phyloP scores from a whole-genome alignment of 2,797 vertebrate species.

The Ctenopoma kingsleyae region DNA sequence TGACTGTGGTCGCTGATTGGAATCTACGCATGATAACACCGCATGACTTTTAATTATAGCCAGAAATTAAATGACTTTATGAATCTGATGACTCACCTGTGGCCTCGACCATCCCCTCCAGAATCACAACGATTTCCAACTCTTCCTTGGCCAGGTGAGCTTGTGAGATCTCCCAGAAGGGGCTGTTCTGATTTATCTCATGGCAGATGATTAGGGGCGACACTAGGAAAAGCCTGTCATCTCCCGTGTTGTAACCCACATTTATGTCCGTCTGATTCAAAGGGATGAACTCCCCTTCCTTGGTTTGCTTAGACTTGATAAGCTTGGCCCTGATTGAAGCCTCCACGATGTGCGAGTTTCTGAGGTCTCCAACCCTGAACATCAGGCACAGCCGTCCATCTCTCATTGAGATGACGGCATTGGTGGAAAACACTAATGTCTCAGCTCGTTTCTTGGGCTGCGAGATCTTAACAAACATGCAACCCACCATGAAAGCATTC shows the following conservation, averaged over 20 bases:
- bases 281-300: conserved; percentile 99
- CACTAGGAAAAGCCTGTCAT: conserved; percentile 97
- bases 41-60: not conserved
- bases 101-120: conserved; percentile 99
- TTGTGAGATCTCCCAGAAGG: conserved; percentile 98
- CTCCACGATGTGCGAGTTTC: conserved; percentile 99
- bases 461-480: conserved; percentile 99
- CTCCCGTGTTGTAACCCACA: conserved; percentile 97
- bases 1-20: too few species aligned
- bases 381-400: conserved; percentile 97
- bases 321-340: conserved; percentile 98
- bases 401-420: conserved; percentile 96
- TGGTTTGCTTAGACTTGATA: conserved; percentile 99
- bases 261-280: conserved; percentile 99
- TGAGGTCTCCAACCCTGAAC: conserved; percentile 98
- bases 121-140: conserved; percentile 97
- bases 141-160: conserved; percentile 93
- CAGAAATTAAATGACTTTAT: not conserved
- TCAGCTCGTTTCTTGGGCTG: conserved; percentile 99
- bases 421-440: conserved; percentile 98
- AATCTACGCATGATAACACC: too few species aligned
- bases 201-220: conserved; percentile 99
- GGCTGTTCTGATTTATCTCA: conserved; percentile 97
- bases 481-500: conserved; percentile 99
- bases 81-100: conserved; percentile 89